Evolutionary conservation across 2,113 vertebrate genomes (phyloP).

Genomic region (Apaloderma vittatum): DNA sequence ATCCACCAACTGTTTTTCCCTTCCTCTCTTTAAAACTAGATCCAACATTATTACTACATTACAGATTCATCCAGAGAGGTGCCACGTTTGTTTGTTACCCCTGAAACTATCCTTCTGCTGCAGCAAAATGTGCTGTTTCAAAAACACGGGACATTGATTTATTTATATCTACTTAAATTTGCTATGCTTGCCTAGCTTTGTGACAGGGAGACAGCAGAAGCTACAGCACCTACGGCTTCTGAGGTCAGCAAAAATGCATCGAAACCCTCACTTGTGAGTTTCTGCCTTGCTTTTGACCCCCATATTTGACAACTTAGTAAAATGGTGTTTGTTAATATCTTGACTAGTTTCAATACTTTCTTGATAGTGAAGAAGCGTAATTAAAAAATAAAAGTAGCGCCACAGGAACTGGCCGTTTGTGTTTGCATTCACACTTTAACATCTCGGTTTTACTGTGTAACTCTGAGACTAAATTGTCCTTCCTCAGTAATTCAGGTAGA

Average conservation of each 20-base stretch:
- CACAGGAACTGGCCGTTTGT: not conserved
- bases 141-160: slow-evolving; percentile 50
- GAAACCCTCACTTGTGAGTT: slow-evolving; percentile 28
- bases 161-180: slow-evolving; percentile 69
- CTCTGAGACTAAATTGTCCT: not conserved
- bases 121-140: slow-evolving; percentile 47
- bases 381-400: not conserved
- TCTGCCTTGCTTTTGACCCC: not conserved
- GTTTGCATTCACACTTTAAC: not conserved
- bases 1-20: slow-evolving; percentile 43
- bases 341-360: not conserved
- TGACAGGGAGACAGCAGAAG: slow-evolving; percentile 48
- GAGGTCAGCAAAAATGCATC: slow-evolving; percentile 43
- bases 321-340: not conserved
- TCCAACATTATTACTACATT: slow-evolving; percentile 50
- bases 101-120: slow-evolving; percentile 52
- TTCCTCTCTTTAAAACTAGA: slow-evolving; percentile 52
- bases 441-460: not conserved
- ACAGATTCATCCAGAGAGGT: slow-evolving; percentile 16
- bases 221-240: slow-evolving; percentile 5
- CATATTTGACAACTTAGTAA: not conserved
- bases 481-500: not conserved
- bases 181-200: slow-evolving; percentile 49
- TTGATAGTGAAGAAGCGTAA: not conserved
- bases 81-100: slow-evolving; percentile 43